A percentile compares a stretch with the other conserved stretches of the same genome.
phyloP scores from a whole-genome alignment of 2,888 invertebrate species.

The Aspidapion aeneum region DNA sequence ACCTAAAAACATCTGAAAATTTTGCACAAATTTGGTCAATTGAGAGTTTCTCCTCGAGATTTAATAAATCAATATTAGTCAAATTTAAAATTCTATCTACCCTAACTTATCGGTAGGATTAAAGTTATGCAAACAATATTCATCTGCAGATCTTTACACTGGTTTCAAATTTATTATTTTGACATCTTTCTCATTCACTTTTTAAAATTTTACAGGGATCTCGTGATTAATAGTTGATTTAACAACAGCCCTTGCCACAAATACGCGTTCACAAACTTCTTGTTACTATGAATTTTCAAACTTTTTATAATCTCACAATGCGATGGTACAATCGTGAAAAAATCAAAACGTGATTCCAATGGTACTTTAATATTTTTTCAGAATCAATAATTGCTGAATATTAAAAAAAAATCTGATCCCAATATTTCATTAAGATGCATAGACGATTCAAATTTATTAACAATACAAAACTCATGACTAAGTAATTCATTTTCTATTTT shows the following conservation, averaged over 20 bases:
- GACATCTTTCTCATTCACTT: conserved; percentile 15
- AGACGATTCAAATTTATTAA: neutral
- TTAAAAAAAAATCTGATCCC: neutral
- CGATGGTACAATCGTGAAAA: conserved; percentile 11
- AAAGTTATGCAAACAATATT: neutral
- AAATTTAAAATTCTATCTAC: conserved; percentile 22
- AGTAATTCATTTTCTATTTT: too few species aligned
- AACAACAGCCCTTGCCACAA: conserved; percentile 11
- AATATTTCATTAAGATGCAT: neutral
- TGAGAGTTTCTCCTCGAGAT: conserved; percentile 15
- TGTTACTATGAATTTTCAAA: conserved; percentile 10
- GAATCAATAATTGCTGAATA: neutral
- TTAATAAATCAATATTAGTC: conserved; percentile 18
- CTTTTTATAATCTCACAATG: conserved; percentile 22
- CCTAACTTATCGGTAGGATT: neutral
- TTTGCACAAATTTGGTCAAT: conserved; percentile 23
- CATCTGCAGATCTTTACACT: neutral
- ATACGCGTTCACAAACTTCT: conserved; percentile 22
- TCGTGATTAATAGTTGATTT: conserved; percentile 13
- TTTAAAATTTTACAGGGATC: conserved; percentile 22
- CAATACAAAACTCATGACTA: neutral
- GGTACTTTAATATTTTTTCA: too few species aligned
- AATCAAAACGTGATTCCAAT: neutral
- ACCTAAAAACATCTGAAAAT: conserved; percentile 24
- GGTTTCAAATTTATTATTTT: conserved; percentile 22